Percentiles rank a stretch among this genome's conserved stretches.
phyloP scores from a whole-genome alignment of 92 coral and sea anemone genomes.

The Umimayanthus kanabou region DNA sequence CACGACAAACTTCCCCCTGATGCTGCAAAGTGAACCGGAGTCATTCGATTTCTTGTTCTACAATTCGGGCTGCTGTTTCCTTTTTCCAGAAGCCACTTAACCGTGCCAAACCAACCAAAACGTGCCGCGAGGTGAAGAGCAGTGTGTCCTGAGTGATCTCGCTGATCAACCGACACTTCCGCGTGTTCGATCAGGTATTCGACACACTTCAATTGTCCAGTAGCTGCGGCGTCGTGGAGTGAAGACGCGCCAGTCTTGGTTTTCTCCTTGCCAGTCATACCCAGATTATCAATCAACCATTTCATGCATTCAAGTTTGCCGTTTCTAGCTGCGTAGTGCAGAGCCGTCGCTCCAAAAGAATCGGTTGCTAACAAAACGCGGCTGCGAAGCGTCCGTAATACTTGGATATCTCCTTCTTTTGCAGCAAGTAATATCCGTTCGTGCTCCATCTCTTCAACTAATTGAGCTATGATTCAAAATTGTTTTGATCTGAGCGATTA shows the following conservation, averaged over 20 bases:
- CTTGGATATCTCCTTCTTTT: constrained; percentile 78
- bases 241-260: constrained; percentile 79
- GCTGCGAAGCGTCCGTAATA: constrained; percentile 65
- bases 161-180: constrained; percentile 53
- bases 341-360: constrained; percentile 77
- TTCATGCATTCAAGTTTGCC: constrained; percentile 76
- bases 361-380: constrained; percentile 70
- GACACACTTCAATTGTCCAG: constrained; percentile 75
- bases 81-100: constrained; percentile 73
- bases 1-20: constrained; percentile 76
- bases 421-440: constrained; percentile 78
- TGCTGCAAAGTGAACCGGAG: constrained; percentile 82
- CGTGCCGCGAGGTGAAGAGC: constrained; percentile 81
- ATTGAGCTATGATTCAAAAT: neutral
- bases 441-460: constrained; percentile 53
- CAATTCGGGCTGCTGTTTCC: constrained; percentile 59
- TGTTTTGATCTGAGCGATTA: neutral
- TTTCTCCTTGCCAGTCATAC: constrained; percentile 63
- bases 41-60: constrained; percentile 79
- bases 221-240: constrained; percentile 82
- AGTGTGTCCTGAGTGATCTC: constrained; percentile 81
- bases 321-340: constrained; percentile 77
- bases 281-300: constrained; percentile 76
- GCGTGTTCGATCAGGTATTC: constrained; percentile 67
- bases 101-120: constrained; percentile 74